These are phyloP conservation scores for Heliconius himera DNA, from an alignment of 1,140 invertebrate species.

Conservation along the genomic window DNA sequence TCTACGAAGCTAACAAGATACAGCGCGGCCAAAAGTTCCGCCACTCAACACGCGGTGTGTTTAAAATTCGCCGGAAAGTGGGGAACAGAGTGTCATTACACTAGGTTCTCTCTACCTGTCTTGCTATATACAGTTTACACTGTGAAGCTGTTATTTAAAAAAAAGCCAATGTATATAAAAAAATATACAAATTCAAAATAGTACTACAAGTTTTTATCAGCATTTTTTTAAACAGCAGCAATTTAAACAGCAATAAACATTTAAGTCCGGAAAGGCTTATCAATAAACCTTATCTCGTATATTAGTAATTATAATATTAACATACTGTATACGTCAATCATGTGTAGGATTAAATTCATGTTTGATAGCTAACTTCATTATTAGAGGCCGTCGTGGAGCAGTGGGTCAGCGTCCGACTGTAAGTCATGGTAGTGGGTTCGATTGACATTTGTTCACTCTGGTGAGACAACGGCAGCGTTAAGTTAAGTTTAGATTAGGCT, in stretches of 20 bases:
- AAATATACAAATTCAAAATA: background rate
- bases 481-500: no score
- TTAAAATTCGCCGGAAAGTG: no score
- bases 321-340: slow-evolving; percentile 11
- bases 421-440: background rate
- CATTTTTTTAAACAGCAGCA: background rate
- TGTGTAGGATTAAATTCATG: background rate
- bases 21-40: no score
- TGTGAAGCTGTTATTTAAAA: background rate
- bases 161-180: background rate
- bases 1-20: no score
- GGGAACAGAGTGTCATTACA: no score
- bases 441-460: background rate
- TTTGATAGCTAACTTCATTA: background rate
- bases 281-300: background rate
- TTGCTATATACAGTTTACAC: no score
- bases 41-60: no score
- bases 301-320: slow-evolving; percentile 16
- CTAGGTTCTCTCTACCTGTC: no score
- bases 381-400: background rate
- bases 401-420: background rate
- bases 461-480: no score
- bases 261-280: slow-evolving; percentile 14
- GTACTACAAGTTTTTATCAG: background rate
- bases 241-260: background rate